Evolutionary conservation across 1,140 invertebrate genomes (phyloP).

Genomic region (Cyrtorhinus lividipennis): DNA sequence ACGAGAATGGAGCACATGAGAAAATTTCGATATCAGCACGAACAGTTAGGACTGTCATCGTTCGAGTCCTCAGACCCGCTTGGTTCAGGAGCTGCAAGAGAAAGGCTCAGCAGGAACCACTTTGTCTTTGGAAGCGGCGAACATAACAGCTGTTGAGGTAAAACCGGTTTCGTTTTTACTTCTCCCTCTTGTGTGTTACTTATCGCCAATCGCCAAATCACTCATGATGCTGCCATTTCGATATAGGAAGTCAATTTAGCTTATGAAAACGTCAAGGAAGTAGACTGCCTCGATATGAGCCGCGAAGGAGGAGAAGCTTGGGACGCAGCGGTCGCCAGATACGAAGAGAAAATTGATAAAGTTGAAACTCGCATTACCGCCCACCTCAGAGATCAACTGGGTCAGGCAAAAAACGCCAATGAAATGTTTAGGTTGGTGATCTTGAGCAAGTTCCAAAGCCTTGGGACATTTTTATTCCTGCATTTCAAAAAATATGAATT

Average conservation of each 20-base stretch:
- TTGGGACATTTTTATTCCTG: conserved; percentile 96
- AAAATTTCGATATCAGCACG: conserved; percentile 90
- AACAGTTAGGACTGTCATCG: conserved; percentile 95
- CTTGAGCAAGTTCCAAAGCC: conserved; percentile 97
- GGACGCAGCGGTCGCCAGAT: conserved; percentile 89
- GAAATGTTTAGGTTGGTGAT: conserved; percentile 97
- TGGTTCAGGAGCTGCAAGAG: conserved; percentile 6
- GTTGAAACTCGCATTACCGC: conserved; percentile 94
- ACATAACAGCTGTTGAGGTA: conserved; percentile 80
- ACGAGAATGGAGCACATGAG: conserved; percentile 92
- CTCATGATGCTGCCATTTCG: not conserved
- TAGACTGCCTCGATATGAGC: conserved; percentile 93
- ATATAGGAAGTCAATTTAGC: conserved; percentile 79
- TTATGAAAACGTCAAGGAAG: conserved; percentile 97
- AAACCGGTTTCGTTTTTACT: conserved; percentile 5
- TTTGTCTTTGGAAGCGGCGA: conserved; percentile 58
- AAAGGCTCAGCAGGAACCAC: not conserved
- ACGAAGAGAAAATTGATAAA: conserved; percentile 84
- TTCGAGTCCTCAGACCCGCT: conserved; percentile 69
- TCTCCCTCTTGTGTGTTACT: not conserved
- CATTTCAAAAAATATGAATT: too few species aligned
- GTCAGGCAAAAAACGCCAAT: conserved; percentile 96
- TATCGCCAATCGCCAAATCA: too few species aligned
- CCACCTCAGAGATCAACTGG: conserved; percentile 88
- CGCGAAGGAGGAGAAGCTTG: conserved; percentile 93